phyloP scores from a whole-genome alignment of 2,888 invertebrate genomes.

The Campopleginae sp. region DNA sequence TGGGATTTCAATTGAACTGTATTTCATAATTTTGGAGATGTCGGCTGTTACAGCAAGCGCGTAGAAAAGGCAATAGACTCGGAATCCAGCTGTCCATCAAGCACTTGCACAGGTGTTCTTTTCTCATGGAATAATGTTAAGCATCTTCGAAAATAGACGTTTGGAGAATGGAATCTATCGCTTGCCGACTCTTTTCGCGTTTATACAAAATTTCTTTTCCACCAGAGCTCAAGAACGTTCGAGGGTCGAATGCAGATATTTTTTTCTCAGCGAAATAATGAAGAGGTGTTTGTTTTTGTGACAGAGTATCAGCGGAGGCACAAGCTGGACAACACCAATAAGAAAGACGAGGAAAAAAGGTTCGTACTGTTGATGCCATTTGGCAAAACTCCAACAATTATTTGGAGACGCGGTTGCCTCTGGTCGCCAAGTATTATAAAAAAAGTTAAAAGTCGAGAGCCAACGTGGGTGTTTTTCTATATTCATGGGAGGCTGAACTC shows the following conservation, averaged over 20 bases:
- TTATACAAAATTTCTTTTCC: neutral
- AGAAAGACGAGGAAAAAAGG: neutral
- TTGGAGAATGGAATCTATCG: neutral
- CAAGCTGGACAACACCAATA: neutral
- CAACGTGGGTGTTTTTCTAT: neutral
- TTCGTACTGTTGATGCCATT: neutral
- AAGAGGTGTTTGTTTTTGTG: neutral
- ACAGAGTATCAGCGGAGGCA: neutral
- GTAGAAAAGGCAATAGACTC: neutral
- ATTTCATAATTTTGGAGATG: neutral
- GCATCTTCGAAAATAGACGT: neutral
- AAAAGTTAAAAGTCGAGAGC: neutral
- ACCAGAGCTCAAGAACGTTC: neutral
- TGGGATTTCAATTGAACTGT: neutral
- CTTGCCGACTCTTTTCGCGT: neutral
- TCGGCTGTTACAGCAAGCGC: neutral
- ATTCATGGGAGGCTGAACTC: neutral
- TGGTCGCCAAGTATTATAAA: neutral
- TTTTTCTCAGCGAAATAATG: neutral
- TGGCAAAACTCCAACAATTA: neutral
- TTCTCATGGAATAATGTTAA: conserved; percentile 4
- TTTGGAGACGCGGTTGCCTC: neutral
- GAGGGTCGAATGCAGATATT: neutral
- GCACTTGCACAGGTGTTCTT: neutral
- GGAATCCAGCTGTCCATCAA: neutral